Evolutionary conservation across 2,113 vertebrate genomes (phyloP).

Genomic region (Alaudala cheleensis): DNA sequence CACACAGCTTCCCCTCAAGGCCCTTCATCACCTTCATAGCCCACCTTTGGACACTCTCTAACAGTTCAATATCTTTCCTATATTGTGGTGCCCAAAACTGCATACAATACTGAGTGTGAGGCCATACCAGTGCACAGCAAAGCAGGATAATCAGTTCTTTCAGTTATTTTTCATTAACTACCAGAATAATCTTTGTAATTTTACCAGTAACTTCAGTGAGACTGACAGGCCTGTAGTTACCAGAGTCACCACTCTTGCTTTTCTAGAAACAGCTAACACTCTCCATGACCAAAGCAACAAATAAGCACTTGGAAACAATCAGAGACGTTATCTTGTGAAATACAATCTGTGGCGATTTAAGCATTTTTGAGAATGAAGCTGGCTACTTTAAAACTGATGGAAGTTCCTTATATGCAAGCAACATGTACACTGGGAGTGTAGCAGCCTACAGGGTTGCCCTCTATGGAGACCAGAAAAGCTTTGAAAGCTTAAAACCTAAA

Average conservation of each 20-base stretch:
- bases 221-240: neutral
- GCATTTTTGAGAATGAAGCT: neutral
- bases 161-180: neutral
- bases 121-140: neutral
- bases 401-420: neutral
- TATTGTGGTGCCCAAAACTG: neutral
- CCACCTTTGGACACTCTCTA: neutral
- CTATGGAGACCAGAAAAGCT: neutral
- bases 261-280: neutral
- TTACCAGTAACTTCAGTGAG: neutral
- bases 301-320: neutral
- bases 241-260: neutral
- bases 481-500: neutral
- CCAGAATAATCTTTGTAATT: neutral
- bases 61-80: neutral
- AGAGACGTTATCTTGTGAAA: neutral
- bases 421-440: accelerated
- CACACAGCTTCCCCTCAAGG: accelerated
- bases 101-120: too few relatives aligned
- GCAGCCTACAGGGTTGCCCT: neutral
- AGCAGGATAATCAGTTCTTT: neutral
- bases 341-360: neutral
- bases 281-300: neutral
- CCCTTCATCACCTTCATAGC: accelerated
- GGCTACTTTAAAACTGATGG: neutral